phyloP scores from a whole-genome alignment of 2,888 invertebrate genomes.

The Octonoba sinensis region DNA sequence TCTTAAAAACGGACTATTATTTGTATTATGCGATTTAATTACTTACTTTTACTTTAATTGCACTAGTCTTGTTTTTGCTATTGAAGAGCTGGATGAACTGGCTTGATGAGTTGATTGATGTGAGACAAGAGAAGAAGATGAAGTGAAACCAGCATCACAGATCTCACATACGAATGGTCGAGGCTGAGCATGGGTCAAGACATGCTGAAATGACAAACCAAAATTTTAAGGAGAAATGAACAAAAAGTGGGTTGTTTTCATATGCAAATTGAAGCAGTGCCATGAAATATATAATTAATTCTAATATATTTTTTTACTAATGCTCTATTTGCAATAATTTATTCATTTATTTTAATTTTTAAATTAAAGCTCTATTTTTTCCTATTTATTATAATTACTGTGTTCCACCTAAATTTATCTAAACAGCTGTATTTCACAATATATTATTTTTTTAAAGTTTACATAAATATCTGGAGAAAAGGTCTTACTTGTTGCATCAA shows the following conservation, averaged over 20 bases:
- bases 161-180: conserved; percentile 73
- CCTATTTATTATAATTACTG: no score
- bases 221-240: not conserved
- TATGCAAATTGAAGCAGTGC: no score
- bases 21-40: not conserved
- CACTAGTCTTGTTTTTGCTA: conserved; percentile 29
- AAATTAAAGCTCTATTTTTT: no score
- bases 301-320: no score
- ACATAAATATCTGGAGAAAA: not conserved
- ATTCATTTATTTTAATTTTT: no score
- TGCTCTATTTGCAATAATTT: no score
- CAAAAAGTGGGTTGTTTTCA: no score
- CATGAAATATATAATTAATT: no score
- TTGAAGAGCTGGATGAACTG: conserved; percentile 33
- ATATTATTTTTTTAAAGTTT: no score
- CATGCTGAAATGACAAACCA: conserved; percentile 69
- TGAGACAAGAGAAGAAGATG: conserved; percentile 71
- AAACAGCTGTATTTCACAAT: no score
- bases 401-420: no score
- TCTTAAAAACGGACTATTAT: conserved; percentile 9
- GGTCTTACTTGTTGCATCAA: conserved; percentile 66
- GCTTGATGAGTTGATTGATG: conserved; percentile 71
- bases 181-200: conserved; percentile 71
- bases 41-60: conserved; percentile 38
- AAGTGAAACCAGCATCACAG: conserved; percentile 74